Evolutionary conservation across 2,113 vertebrate genomes (phyloP).

Genomic region (Otocyon megalotis): DNA sequence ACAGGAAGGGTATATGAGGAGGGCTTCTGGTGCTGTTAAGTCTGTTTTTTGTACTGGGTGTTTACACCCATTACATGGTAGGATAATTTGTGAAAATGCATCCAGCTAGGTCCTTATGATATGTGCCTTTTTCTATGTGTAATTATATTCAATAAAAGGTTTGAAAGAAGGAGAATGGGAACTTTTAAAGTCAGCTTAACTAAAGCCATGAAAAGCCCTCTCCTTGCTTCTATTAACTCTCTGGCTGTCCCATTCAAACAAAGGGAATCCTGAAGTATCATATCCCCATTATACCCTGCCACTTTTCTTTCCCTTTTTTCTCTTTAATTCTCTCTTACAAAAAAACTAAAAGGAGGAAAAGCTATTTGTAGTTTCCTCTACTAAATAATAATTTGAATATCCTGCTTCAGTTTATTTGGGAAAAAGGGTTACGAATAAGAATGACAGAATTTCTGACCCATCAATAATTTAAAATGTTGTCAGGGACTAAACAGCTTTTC

Average conservation of each 20-base stretch:
- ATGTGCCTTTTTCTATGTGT: neutral
- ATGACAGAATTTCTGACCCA: neutral
- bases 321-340: neutral
- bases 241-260: neutral
- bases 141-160: neutral
- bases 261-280: neutral
- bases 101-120: too few species aligned
- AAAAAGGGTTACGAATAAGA: neutral
- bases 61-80: neutral
- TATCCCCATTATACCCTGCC: too few species aligned
- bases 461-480: neutral
- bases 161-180: neutral
- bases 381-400: conserved; percentile 16
- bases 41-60: neutral
- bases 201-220: neutral
- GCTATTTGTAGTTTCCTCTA: neutral
- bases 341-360: neutral
- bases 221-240: neutral
- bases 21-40: neutral
- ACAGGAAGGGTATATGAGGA: neutral
- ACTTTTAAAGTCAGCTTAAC: neutral
- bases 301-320: neutral
- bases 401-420: neutral
- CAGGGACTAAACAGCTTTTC: neutral
- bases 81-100: neutral